These are phyloP conservation scores for Ephydatia muelleri DNA, from an alignment of 37 sponge, comb jelly and placozoan genomes.

Conservation along the genomic window DNA sequence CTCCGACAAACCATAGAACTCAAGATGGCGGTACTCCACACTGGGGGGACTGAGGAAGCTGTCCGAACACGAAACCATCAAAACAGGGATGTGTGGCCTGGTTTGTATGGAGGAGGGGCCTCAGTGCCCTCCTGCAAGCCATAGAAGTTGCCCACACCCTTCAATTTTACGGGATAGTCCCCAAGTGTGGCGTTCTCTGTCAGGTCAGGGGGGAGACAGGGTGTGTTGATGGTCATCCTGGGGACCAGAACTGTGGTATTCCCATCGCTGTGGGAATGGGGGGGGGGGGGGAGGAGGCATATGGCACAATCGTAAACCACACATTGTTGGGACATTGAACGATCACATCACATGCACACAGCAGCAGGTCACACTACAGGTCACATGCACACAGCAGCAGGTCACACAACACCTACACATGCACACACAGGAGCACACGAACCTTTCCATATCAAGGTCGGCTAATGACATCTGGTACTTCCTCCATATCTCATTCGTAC, in stretches of 20 bases:
- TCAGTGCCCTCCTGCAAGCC: slow-evolving; percentile 68
- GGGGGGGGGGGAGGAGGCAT: too few relatives aligned
- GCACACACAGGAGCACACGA: too few relatives aligned
- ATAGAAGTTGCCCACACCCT: slow-evolving; percentile 69
- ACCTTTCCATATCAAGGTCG: not conserved
- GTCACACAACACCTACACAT: too few relatives aligned
- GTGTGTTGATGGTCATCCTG: slow-evolving; percentile 29
- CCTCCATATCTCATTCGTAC: slow-evolving; percentile 78
- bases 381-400: too few relatives aligned
- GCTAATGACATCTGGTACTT: slow-evolving; percentile 27
- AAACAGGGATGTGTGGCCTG: not conserved
- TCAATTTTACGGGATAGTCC: slow-evolving; percentile 17
- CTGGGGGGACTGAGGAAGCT: slow-evolving; percentile 6
- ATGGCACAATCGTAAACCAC: too few relatives aligned
- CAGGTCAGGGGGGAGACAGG: slow-evolving; percentile 63
- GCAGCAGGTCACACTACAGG: too few relatives aligned
- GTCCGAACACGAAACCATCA: not conserved
- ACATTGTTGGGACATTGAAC: too few relatives aligned
- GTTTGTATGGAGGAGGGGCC: slow-evolving; percentile 33
- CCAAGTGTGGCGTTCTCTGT: slow-evolving; percentile 26
- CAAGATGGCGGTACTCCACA: slow-evolving; percentile 28
- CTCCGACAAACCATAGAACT: slow-evolving; percentile 90
- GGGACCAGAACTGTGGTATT: too few relatives aligned
- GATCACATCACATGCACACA: too few relatives aligned
- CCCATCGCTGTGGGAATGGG: too few relatives aligned